Evolutionary conservation across 2,888 invertebrate genomes (phyloP).

Genomic region (Ichneumoninae sp.): DNA sequence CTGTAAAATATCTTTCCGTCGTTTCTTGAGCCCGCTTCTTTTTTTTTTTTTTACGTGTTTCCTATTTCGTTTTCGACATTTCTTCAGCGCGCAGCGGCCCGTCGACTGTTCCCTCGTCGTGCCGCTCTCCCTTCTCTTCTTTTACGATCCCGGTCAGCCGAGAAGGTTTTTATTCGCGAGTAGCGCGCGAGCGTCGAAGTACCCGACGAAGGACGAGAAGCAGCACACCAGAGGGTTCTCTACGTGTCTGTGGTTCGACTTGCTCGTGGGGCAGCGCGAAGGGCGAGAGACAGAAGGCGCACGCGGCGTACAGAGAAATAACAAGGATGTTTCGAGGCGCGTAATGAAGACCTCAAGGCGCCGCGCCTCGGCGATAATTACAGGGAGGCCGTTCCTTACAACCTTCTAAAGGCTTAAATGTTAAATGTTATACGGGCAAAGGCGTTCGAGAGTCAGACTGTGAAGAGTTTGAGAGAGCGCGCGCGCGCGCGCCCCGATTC

Average conservation of each 20-base stretch:
- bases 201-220: constrained; percentile 37
- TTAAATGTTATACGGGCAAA: constrained; percentile 80
- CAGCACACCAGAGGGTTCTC: neutral
- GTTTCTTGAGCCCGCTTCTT: neutral
- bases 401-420: constrained; percentile 84
- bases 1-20: neutral
- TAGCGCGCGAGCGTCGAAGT: constrained; percentile 31
- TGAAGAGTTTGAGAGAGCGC: constrained; percentile 13
- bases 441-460: constrained; percentile 42
- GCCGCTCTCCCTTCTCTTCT: constrained; percentile 50
- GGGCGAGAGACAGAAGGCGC: constrained; percentile 64
- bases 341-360: constrained; percentile 85
- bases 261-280: neutral
- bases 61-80: constrained; percentile 61
- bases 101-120: constrained; percentile 36
- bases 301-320: constrained; percentile 81
- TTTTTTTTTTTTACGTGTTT: neutral
- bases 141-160: constrained; percentile 63
- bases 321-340: constrained; percentile 81
- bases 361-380: constrained; percentile 84
- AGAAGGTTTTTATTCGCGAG: constrained; percentile 59
- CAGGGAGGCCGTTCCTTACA: constrained; percentile 84
- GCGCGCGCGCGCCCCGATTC: constrained; percentile 71
- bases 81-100: constrained; percentile 26
- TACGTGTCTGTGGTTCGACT: constrained; percentile 30